Evolutionary conservation across 2,888 invertebrate genomes (phyloP).

Genomic region (Adineta ricciae): DNA sequence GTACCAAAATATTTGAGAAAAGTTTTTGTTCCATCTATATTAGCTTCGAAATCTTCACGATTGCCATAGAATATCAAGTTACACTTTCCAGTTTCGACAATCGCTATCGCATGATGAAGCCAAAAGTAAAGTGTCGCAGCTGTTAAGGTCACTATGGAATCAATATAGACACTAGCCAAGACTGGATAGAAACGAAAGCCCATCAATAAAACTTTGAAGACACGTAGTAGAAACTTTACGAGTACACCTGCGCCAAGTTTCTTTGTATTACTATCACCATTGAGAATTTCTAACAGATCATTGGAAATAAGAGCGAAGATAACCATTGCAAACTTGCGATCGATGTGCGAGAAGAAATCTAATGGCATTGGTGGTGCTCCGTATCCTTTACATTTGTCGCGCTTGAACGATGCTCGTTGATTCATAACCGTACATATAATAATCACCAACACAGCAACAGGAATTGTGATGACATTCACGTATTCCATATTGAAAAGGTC

Average conservation of each 20-base stretch:
- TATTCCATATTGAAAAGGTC: not conserved
- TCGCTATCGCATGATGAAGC: not conserved
- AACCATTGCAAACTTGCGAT: not conserved
- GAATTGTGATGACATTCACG: not conserved
- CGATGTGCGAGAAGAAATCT: not conserved
- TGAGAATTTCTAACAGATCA: not conserved
- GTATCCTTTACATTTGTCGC: not conserved
- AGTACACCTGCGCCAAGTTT: not conserved
- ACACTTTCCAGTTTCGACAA: not conserved
- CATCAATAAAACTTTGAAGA: not conserved
- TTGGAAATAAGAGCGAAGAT: not conserved
- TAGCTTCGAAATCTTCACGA: not conserved
- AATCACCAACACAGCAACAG: not conserved
- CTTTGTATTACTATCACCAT: not conserved
- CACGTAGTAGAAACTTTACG: not conserved
- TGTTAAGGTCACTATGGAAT: not conserved
- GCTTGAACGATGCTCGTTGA: not conserved
- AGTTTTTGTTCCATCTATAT: too few species aligned
- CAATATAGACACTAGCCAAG: not conserved
- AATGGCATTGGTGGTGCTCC: not conserved
- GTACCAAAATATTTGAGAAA: not conserved
- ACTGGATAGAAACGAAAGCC: not conserved
- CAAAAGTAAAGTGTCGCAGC: not conserved
- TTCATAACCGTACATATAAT: not conserved
- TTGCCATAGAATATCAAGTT: not conserved